Percentiles rank a stretch among this genome's conserved stretches.
Evolutionary conservation across 2,113 vertebrate genomes (phyloP).

Genomic region (Dipodomys merriami): DNA sequence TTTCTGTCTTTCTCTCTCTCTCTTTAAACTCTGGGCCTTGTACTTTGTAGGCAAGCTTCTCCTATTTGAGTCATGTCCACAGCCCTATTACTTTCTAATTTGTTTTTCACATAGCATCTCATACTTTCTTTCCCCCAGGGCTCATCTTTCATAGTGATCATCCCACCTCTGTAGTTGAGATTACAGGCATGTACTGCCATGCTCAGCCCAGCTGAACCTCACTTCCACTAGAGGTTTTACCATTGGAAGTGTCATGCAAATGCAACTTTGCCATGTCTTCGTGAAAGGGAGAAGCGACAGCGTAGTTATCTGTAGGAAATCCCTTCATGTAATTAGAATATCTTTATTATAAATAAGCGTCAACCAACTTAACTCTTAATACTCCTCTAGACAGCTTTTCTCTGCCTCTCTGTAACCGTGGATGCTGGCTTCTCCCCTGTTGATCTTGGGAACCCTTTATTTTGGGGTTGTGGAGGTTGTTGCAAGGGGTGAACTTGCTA

Average conservation of each 20-base stretch:
- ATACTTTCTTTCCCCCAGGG: too few species aligned
- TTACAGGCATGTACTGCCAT: too few species aligned
- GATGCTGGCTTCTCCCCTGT: neutral
- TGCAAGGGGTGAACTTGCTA: constrained; percentile 52
- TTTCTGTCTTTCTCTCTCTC: too few species aligned
- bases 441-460: constrained; percentile 37
- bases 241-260: constrained; percentile 53
- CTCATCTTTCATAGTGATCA: too few species aligned
- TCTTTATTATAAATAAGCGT: constrained; percentile 56
- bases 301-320: constrained; percentile 4
- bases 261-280: constrained; percentile 27
- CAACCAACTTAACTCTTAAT: neutral
- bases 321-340: neutral
- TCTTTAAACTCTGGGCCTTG: too few species aligned
- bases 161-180: too few species aligned
- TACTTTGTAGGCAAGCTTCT: too few species aligned
- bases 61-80: too few species aligned
- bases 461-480: neutral
- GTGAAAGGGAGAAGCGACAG: constrained; percentile 33
- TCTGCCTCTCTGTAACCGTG: neutral
- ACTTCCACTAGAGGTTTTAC: constrained; percentile 17
- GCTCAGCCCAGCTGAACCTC: neutral
- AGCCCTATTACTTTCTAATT: too few species aligned
- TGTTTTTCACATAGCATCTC: too few species aligned
- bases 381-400: neutral